Percentiles rank a stretch among this genome's conserved stretches.
These are phyloP conservation scores for Agelastica alni DNA, from an alignment of 2,888 invertebrate species.

Conservation along the genomic window DNA sequence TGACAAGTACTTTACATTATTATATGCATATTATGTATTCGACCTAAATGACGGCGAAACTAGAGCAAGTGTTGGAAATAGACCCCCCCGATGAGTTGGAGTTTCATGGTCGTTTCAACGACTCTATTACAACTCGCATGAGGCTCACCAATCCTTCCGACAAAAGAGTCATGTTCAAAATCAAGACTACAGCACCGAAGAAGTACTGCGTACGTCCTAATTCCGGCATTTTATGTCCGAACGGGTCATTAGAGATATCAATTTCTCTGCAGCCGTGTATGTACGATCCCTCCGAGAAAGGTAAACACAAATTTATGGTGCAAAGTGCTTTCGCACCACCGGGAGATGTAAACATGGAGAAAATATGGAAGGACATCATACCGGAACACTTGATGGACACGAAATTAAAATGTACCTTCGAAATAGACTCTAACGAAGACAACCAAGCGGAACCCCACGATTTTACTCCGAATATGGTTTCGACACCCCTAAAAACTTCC, in stretches of 20 bases:
- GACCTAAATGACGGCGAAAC: slow-evolving; percentile 64
- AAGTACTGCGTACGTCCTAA: slow-evolving; percentile 38
- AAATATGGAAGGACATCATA: slow-evolving; percentile 86
- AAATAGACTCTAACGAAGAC: slow-evolving; percentile 45
- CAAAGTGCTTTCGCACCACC: slow-evolving; percentile 91
- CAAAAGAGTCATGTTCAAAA: slow-evolving; percentile 92
- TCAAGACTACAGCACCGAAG: slow-evolving; percentile 34
- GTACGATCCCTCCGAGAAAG: slow-evolving; percentile 90
- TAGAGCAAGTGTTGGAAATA: slow-evolving; percentile 81
- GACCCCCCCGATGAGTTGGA: slow-evolving; percentile 86
- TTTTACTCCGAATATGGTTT: slow-evolving; percentile 41
- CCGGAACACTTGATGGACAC: slow-evolving; percentile 91
- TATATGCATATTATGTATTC: slow-evolving; percentile 1
- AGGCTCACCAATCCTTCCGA: slow-evolving; percentile 86
- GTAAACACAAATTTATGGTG: slow-evolving; percentile 99
- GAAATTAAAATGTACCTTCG: slow-evolving; percentile 95
- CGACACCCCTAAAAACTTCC: slow-evolving; percentile 60
- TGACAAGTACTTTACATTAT: background rate
- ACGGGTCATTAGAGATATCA: slow-evolving; percentile 77
- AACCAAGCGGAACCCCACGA: slow-evolving; percentile 42
- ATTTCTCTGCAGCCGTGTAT: slow-evolving; percentile 96
- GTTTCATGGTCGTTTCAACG: slow-evolving; percentile 86
- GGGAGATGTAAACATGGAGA: slow-evolving; percentile 61
- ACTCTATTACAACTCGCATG: slow-evolving; percentile 85
- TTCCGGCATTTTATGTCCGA: slow-evolving; percentile 68